Evolutionary conservation across 2,888 invertebrate genomes (phyloP).

Genomic region (Lasius platythorax): DNA sequence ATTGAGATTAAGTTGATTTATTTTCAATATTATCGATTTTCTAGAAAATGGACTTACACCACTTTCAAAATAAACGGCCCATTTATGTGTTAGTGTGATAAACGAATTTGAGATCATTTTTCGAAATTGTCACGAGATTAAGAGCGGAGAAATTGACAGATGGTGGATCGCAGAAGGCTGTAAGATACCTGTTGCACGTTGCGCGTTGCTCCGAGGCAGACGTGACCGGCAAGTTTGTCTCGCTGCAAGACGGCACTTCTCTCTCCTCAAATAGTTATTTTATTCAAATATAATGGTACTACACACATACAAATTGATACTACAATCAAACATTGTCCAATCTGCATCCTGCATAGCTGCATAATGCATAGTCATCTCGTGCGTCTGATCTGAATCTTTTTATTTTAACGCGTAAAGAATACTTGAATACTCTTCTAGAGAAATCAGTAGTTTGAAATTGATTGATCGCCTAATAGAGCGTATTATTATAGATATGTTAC

Average conservation of each 20-base stretch:
- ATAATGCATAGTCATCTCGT: neutral
- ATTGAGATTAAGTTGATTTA: too few species aligned
- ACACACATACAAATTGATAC: neutral
- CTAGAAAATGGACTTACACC: too few species aligned
- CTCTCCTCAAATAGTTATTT: slow-evolving; percentile 17
- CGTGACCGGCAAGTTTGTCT: slow-evolving; percentile 24
- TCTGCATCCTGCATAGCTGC: neutral
- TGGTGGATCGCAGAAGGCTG: slow-evolving; percentile 41
- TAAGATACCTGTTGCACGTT: slow-evolving; percentile 55
- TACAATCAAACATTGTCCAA: slow-evolving; percentile 7
- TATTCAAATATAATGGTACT: slow-evolving; percentile 36
- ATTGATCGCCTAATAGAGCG: neutral
- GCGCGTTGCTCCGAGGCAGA: slow-evolving; percentile 40
- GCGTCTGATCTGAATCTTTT: neutral
- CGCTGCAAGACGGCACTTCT: slow-evolving; percentile 31
- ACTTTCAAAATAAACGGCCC: too few species aligned
- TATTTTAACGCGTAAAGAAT: neutral
- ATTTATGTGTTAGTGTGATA: slow-evolving; percentile 1
- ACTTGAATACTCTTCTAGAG: neutral
- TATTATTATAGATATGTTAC: neutral
- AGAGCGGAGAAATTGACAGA: slow-evolving; percentile 33
- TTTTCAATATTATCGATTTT: too few species aligned
- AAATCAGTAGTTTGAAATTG: neutral
- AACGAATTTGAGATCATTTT: slow-evolving; percentile 10
- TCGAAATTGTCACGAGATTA: neutral